Conservation (phyloP, 2,888 invertebrate genomes). For the Aricia artaxerxes region DNA sequence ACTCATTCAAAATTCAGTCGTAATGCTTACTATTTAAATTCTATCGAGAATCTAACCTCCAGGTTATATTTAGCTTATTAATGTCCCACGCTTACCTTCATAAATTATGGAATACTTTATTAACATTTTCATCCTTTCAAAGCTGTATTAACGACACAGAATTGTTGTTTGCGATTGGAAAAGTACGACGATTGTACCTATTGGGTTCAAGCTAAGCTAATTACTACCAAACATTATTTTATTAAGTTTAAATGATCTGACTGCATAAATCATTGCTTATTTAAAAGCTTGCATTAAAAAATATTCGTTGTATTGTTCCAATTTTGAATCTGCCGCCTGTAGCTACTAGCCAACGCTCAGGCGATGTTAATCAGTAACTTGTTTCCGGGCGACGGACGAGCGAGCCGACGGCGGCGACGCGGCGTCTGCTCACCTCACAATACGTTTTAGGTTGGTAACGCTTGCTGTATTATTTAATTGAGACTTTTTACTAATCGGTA, state of each 20-base stretch:
- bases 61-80: constrained; percentile 44
- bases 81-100: constrained; percentile 45
- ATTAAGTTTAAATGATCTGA: background rate
- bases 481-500: background rate
- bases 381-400: constrained; percentile 72
- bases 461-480: constrained; percentile 53
- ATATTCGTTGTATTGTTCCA: background rate
- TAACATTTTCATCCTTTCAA: constrained; percentile 55
- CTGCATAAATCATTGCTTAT: background rate
- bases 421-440: constrained; percentile 77
- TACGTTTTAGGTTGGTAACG: constrained; percentile 77
- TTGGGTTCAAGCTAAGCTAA: background rate
- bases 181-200: constrained; percentile 66
- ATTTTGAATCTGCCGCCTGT: constrained; percentile 43
- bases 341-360: constrained; percentile 43
- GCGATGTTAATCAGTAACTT: constrained; percentile 66
- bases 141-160: constrained; percentile 28
- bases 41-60: constrained; percentile 41
- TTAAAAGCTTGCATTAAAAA: background rate
- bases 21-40: constrained; percentile 56
- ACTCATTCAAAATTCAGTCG: constrained; percentile 57
- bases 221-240: background rate
- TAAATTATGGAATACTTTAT: constrained; percentile 40
- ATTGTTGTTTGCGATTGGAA: constrained; percentile 44
- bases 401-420: constrained; percentile 63